Evolutionary conservation across 2,113 vertebrate genomes (phyloP).

Genomic region (Tiliqua scincoides): DNA sequence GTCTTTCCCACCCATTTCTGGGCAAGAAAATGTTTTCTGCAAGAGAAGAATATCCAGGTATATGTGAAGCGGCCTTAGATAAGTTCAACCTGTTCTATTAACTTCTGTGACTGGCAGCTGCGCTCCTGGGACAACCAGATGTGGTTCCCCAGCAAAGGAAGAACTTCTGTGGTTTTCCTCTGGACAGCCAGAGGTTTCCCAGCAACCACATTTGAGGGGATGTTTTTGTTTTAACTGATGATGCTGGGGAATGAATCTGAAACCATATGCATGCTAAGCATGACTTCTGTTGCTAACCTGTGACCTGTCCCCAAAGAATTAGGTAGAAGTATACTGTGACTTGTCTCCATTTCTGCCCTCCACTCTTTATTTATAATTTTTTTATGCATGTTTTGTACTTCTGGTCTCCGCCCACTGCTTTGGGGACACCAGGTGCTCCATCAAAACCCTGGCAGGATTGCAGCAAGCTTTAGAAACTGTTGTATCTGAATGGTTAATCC

Average conservation of each 20-base stretch:
- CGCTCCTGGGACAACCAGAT: no score
- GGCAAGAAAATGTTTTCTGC: background rate
- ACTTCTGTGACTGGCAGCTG: background rate
- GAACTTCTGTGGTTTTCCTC: no score
- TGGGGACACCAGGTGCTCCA: no score
- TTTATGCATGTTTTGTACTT: background rate
- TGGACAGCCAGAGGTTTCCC: background rate
- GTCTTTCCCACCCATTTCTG: background rate
- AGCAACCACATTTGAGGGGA: background rate
- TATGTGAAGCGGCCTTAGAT: background rate
- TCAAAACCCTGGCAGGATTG: no score
- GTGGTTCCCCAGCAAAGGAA: no score
- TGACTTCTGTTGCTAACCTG: background rate
- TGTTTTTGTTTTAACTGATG: background rate
- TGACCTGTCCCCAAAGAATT: background rate
- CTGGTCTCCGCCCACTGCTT: no score
- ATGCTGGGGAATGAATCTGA: background rate
- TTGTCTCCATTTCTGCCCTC: background rate
- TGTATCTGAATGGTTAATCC: background rate
- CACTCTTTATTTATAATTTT: background rate
- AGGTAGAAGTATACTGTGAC: background rate
- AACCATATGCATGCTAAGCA: background rate
- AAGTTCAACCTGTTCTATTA: background rate
- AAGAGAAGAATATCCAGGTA: background rate
- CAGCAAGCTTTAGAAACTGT: background rate